Percentiles rank a stretch among this genome's conserved stretches.
Conservation (phyloP, 2,113 vertebrate genomes). For the Bos taurus region ARS-UCD2.0 NC_037331.1:97650501-97651000, state of each 20-base stretch:
- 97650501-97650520: background rate
- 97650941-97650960: slow-evolving; percentile 77
- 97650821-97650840: slow-evolving; percentile 57
- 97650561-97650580: background rate
- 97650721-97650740: background rate
- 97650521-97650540: background rate
- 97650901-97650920: slow-evolving; percentile 76
- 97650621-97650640: background rate
- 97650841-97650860: slow-evolving; percentile 68
- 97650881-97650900: slow-evolving; percentile 73
- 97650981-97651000: slow-evolving; percentile 69
- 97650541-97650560: background rate
- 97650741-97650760: slow-evolving; percentile 42
- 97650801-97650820: slow-evolving; percentile 29
- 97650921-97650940: slow-evolving; percentile 76
- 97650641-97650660: background rate
- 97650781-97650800: slow-evolving; percentile 52
- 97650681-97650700: background rate
- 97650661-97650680: background rate
- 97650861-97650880: slow-evolving; percentile 64
- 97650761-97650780: slow-evolving; percentile 55
- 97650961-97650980: slow-evolving; percentile 76
- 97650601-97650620: accelerated
- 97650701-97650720: slow-evolving; percentile 6
- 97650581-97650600: background rate